These are phyloP conservation scores for Egretta garzetta DNA, from an alignment of 2,113 vertebrate species.

Conservation along the genomic window DNA sequence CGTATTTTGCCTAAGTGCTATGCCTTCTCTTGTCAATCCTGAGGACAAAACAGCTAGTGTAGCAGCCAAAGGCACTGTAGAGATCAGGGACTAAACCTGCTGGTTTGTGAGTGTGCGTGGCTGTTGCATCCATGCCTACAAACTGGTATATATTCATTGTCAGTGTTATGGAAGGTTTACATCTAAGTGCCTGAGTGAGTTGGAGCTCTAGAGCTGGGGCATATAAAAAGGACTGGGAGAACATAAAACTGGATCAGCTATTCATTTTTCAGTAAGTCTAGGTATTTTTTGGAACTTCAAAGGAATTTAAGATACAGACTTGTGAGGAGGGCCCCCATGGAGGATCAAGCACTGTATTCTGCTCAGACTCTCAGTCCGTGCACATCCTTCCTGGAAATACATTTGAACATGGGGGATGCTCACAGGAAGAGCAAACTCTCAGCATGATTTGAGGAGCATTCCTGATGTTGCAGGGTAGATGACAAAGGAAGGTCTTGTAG, in stretches of 20 bases:
- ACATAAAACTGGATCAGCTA: neutral
- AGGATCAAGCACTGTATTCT: neutral
- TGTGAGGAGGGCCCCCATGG: neutral
- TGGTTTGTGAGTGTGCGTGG: neutral
- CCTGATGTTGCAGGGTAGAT: neutral
- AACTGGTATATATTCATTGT: neutral
- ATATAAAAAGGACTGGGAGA: neutral
- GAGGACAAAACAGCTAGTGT: neutral
- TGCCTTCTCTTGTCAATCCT: neutral
- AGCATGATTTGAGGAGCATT: neutral
- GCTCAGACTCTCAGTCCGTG: neutral
- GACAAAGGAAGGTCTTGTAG: neutral
- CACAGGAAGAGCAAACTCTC: neutral
- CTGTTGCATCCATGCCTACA: neutral
- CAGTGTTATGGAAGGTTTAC: neutral
- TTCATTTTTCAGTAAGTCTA: neutral
- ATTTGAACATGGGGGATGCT: neutral
- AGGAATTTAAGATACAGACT: neutral
- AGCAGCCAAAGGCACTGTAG: neutral
- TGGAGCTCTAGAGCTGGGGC: neutral
- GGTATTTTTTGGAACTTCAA: neutral
- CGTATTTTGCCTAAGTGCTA: constrained; percentile 38
- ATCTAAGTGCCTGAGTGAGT: neutral
- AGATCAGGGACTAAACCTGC: neutral
- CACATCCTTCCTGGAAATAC: neutral